Conservation (phyloP, 2,113 vertebrate species). For the Nycticryphes semicollaris region DNA sequence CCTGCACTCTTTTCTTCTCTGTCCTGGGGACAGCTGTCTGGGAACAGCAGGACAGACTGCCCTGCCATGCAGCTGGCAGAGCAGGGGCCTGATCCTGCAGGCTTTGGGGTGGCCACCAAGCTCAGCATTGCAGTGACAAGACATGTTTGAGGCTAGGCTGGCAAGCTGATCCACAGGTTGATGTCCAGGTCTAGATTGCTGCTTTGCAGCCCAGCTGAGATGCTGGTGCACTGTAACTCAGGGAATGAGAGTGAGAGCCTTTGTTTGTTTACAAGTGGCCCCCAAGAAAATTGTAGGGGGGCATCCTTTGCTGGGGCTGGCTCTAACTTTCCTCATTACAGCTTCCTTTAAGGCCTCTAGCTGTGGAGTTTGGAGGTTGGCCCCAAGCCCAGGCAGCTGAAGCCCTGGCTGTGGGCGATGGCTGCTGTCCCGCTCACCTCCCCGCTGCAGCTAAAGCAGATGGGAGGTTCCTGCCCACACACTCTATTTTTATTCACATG, state of each 20-base stretch:
- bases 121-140: not conserved
- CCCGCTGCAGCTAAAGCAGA: not conserved
- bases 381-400: not conserved
- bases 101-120: not conserved
- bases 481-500: not conserved
- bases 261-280: not conserved
- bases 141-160: not conserved
- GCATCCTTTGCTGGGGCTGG: not conserved
- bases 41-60: not conserved
- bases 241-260: not conserved
- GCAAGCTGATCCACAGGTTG: fast-evolving
- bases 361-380: not conserved
- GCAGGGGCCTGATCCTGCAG: not conserved
- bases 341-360: not conserved
- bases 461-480: fast-evolving
- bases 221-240: fast-evolving
- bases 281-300: not conserved
- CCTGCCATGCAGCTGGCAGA: fast-evolving
- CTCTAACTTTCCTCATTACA: not conserved
- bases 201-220: fast-evolving
- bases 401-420: not conserved
- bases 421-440: not conserved
- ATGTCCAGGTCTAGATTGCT: not conserved
- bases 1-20: not conserved
- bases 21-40: not conserved